Conservation (phyloP, 2,113 vertebrate species). For the Tupaia tana region DNA sequence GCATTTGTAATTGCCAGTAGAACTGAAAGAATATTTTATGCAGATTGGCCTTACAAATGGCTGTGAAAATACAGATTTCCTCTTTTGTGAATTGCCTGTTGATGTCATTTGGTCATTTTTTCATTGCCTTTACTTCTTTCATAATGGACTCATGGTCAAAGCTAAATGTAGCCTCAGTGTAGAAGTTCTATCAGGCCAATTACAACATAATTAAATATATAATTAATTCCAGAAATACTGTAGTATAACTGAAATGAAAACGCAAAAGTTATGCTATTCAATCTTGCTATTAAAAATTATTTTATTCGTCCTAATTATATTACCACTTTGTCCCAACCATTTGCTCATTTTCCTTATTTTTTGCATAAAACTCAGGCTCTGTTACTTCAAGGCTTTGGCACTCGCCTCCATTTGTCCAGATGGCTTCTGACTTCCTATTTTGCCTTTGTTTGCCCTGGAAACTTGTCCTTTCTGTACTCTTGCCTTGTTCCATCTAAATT, state of each 20-base stretch:
- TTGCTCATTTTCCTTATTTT: slow-evolving; percentile 33
- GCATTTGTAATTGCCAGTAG: slow-evolving; percentile 24
- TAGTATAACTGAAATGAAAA: slow-evolving; percentile 47
- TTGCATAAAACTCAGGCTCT: not conserved
- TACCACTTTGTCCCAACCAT: not conserved
- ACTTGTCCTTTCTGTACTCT: slow-evolving; percentile 25
- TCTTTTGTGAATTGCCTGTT: not conserved
- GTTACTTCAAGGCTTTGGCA: slow-evolving; percentile 53
- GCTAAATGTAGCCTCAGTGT: not conserved
- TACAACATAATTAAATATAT: not conserved
- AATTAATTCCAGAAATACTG: slow-evolving; percentile 41
- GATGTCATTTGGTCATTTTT: slow-evolving; percentile 1
- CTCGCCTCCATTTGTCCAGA: not conserved
- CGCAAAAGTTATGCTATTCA: slow-evolving; percentile 2
- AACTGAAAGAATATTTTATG: slow-evolving; percentile 39
- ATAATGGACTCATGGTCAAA: not conserved
- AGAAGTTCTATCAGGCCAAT: slow-evolving; percentile 11
- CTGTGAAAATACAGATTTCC: not conserved
- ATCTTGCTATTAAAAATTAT: slow-evolving; percentile 26
- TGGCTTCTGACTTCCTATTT: slow-evolving; percentile 27
- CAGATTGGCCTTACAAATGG: not conserved
- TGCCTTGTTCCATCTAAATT: not conserved
- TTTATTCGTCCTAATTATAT: slow-evolving; percentile 12
- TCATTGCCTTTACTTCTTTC: not conserved
- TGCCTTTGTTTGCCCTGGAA: slow-evolving; percentile 49